Evolutionary conservation across 2,113 vertebrate genomes (phyloP).

Genomic region (Trochalopteron elliotii): DNA sequence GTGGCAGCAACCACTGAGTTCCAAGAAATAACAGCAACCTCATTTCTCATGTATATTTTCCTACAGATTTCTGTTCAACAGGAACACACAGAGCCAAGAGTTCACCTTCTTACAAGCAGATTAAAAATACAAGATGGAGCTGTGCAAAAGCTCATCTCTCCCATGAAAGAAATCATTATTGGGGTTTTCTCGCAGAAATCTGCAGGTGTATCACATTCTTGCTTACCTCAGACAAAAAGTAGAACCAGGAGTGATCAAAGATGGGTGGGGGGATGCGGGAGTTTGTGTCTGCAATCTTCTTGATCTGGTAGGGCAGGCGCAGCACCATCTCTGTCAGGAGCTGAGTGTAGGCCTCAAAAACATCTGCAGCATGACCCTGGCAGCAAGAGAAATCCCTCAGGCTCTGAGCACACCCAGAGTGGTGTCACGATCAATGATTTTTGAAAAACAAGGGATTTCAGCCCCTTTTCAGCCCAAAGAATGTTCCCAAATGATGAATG

Average conservation of each 20-base stretch:
- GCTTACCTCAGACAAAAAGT: conserved; percentile 93
- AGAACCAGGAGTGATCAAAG: conserved; percentile 99
- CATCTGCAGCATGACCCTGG: conserved; percentile 96
- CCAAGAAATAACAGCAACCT: neutral
- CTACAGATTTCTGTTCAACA: neutral
- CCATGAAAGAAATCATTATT: neutral
- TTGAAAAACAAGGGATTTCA: neutral
- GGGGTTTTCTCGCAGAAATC: neutral
- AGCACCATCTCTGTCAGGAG: conserved; percentile 98
- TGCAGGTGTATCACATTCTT: accelerated
- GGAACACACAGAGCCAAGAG: neutral
- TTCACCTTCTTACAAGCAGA: neutral
- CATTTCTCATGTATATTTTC: neutral
- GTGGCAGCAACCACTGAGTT: neutral
- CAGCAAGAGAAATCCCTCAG: neutral
- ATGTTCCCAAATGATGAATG: neutral
- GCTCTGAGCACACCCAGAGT: neutral
- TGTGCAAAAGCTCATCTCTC: neutral
- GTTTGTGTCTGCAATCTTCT: conserved; percentile 96
- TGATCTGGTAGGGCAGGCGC: conserved; percentile 96
- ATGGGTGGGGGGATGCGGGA: conserved; percentile 93
- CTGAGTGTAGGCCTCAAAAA: conserved; percentile 98
- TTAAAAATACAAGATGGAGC: neutral
- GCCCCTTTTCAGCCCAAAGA: neutral
- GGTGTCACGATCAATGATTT: neutral